These are phyloP conservation scores for Sibirionetta formosa DNA, from an alignment of 2,797 vertebrate genomes.

Conservation along the genomic window DNA sequence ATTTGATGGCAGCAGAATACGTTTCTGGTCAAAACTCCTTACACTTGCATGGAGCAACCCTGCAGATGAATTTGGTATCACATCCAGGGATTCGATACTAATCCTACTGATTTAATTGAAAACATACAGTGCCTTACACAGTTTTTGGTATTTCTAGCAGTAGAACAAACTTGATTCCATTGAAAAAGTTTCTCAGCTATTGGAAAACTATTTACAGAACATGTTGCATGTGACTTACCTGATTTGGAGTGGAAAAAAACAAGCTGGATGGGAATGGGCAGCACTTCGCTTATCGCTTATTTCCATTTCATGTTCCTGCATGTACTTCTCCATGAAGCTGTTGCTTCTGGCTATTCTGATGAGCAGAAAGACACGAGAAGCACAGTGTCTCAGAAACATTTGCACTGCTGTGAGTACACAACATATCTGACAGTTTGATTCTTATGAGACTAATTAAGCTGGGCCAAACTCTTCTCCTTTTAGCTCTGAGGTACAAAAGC, in stretches of 20 bases:
- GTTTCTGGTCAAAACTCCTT: neutral
- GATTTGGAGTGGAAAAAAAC: neutral
- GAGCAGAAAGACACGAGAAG: neutral
- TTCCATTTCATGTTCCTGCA: neutral
- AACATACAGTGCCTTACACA: neutral
- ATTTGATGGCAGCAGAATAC: neutral
- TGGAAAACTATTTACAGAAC: neutral
- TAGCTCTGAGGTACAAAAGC: neutral
- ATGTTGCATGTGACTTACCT: fast-evolving
- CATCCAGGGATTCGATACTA: neutral
- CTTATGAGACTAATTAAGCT: neutral
- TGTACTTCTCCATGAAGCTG: neutral
- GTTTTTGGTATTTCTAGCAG: neutral
- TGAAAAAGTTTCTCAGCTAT: neutral
- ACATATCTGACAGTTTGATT: neutral
- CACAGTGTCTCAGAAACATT: neutral
- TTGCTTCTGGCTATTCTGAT: neutral
- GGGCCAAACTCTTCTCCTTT: neutral
- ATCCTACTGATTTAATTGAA: neutral
- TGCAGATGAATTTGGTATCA: neutral
- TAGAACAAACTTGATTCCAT: neutral
- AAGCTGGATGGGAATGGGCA: neutral
- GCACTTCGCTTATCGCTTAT: neutral
- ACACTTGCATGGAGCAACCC: neutral
- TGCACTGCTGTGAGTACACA: neutral